phyloP scores from a whole-genome alignment of 2,113 vertebrate genomes.

The Tonatia bakeri region DNA sequence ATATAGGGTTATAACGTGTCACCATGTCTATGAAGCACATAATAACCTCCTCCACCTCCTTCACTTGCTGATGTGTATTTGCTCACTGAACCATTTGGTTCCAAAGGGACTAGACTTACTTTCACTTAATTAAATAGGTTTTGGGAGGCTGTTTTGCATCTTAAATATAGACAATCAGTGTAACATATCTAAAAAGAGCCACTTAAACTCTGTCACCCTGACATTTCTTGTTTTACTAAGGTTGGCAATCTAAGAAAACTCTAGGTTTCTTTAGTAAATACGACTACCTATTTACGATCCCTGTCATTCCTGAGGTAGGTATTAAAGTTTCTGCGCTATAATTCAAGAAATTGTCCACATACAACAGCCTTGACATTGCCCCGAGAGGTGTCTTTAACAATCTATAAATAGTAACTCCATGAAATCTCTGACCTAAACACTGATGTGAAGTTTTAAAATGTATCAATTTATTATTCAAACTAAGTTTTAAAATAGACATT shows the following conservation, averaged over 20 bases:
- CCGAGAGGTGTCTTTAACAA: conserved; percentile 9
- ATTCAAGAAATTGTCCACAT: conserved; percentile 58
- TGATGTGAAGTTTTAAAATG: background rate
- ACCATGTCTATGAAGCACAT: conserved; percentile 41
- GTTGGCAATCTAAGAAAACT: conserved; percentile 76
- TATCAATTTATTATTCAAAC: background rate
- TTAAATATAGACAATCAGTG: conserved; percentile 77
- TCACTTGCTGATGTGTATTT: conserved; percentile 43
- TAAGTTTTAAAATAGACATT: conserved; percentile 2
- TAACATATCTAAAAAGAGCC: conserved; percentile 64
- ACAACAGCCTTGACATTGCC: background rate
- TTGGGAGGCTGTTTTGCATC: conserved; percentile 55
- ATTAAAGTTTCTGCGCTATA: conserved; percentile 69
- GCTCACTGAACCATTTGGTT: conserved; percentile 59
- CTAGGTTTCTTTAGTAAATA: conserved; percentile 74
- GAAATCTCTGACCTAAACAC: background rate
- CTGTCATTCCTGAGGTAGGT: conserved; percentile 70
- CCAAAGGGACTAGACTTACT: conserved; percentile 69
- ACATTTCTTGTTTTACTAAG: conserved; percentile 72
- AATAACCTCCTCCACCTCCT: conserved; percentile 69
- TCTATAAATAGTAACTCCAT: conserved; percentile 52
- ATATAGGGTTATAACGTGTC: conserved; percentile 55
- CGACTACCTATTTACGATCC: conserved; percentile 63
- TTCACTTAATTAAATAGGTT: conserved; percentile 78
- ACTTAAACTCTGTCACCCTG: conserved; percentile 75